These are phyloP conservation scores for Cosmia pyralina DNA, from an alignment of 2,888 invertebrate genomes.

Conservation along the genomic window DNA sequence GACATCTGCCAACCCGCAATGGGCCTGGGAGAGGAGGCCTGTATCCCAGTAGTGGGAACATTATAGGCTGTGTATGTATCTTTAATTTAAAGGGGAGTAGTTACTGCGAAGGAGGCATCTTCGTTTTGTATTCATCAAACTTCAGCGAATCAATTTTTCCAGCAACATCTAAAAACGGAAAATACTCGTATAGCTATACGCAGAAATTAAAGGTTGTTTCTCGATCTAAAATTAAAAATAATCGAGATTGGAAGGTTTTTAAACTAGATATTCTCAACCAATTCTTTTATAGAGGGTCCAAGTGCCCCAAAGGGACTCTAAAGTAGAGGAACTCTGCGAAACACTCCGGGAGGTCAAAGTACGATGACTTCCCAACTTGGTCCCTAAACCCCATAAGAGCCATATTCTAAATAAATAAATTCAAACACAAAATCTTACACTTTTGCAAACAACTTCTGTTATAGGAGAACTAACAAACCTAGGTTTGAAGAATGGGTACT, in stretches of 20 bases:
- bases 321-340: conserved; percentile 34
- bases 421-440: conserved; percentile 7
- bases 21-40: too few species aligned
- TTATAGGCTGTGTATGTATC: too few species aligned
- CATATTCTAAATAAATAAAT: conserved; percentile 26
- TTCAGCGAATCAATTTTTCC: neutral
- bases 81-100: too few species aligned
- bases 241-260: conserved; percentile 24
- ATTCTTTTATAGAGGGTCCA: conserved; percentile 36
- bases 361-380: conserved; percentile 33
- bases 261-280: conserved; percentile 35
- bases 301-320: conserved; percentile 44
- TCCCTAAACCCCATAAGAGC: conserved; percentile 34
- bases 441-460: neutral
- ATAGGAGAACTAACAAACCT: neutral
- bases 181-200: neutral
- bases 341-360: conserved; percentile 46
- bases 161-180: neutral
- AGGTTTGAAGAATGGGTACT: neutral
- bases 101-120: neutral
- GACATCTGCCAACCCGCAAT: too few species aligned
- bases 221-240: conserved; percentile 21
- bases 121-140: neutral
- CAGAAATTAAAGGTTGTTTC: neutral
- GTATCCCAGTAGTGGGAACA: too few species aligned